Conservation (phyloP, 1,140 invertebrate species). For the Lutraria rhynchaena region DNA sequence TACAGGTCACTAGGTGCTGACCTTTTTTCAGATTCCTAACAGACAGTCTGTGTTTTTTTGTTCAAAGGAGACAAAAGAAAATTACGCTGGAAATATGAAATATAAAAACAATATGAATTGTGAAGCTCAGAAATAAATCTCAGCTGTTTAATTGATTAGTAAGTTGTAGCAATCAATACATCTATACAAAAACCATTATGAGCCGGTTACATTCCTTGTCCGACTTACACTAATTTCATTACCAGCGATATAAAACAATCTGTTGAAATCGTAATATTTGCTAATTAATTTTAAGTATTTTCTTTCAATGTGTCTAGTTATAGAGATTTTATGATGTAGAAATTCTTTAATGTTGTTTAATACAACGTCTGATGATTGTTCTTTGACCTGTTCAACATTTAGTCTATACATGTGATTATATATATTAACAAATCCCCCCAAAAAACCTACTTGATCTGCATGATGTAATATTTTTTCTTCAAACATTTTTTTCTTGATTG, state of each 20-base stretch:
- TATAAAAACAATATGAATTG: slow-evolving; percentile 4
- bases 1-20: too few species aligned
- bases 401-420: background rate
- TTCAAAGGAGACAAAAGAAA: too few species aligned
- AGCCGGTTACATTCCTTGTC: background rate
- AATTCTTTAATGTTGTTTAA: slow-evolving; percentile 20
- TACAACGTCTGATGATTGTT: background rate
- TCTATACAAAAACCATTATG: too few species aligned
- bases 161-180: slow-evolving; percentile 10
- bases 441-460: slow-evolving; percentile 15
- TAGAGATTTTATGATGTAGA: slow-evolving; percentile 10
- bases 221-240: slow-evolving; percentile 22
- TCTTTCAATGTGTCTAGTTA: slow-evolving; percentile 19
- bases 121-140: slow-evolving; percentile 13
- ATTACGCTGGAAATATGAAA: too few species aligned
- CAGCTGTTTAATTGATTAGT: slow-evolving; percentile 42
- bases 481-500: slow-evolving; percentile 23
- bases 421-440: slow-evolving; percentile 7
- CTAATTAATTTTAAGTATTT: slow-evolving; percentile 43
- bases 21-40: too few species aligned
- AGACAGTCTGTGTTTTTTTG: too few species aligned
- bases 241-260: slow-evolving; percentile 28
- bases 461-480: background rate
- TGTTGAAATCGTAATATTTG: slow-evolving; percentile 38
- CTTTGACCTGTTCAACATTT: slow-evolving; percentile 12